Conservation (phyloP, 2,113 vertebrate species). For the Cygnus atratus region DNA sequence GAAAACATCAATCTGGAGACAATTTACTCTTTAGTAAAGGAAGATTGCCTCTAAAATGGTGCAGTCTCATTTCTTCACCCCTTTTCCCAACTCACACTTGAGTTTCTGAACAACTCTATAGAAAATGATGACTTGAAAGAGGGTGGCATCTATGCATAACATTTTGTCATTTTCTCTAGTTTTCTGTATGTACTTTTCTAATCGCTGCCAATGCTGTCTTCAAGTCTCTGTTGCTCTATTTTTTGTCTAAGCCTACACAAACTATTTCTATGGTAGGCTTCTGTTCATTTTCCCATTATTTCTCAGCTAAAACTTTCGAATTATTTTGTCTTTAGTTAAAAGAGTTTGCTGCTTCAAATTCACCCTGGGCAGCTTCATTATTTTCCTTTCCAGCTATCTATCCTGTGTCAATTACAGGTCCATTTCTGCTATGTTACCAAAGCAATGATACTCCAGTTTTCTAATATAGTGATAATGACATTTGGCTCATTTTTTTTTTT, state of each 20-base stretch:
- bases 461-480: background rate
- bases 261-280: slow-evolving; percentile 23
- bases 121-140: background rate
- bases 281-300: slow-evolving; percentile 55
- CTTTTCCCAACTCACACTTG: background rate
- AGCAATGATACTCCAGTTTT: background rate
- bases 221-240: slow-evolving; percentile 25
- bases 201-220: slow-evolving; percentile 35
- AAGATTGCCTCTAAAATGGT: background rate
- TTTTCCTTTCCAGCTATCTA: slow-evolving; percentile 33
- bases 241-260: slow-evolving; percentile 44
- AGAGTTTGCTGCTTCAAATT: slow-evolving; percentile 29
- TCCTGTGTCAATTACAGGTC: slow-evolving; percentile 14
- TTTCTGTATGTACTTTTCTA: slow-evolving; percentile 42
- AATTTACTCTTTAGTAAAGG: background rate
- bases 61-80: background rate
- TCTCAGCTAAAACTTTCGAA: slow-evolving; percentile 57
- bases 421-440: background rate
- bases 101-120: background rate
- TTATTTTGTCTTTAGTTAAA: slow-evolving; percentile 64
- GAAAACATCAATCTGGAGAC: background rate
- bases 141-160: background rate
- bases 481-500: background rate
- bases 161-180: slow-evolving; percentile 55
- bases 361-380: slow-evolving; percentile 58